These are phyloP conservation scores for Spisula subtruncata DNA, from an alignment of 2,888 invertebrate genomes.

Conservation along the genomic window DNA sequence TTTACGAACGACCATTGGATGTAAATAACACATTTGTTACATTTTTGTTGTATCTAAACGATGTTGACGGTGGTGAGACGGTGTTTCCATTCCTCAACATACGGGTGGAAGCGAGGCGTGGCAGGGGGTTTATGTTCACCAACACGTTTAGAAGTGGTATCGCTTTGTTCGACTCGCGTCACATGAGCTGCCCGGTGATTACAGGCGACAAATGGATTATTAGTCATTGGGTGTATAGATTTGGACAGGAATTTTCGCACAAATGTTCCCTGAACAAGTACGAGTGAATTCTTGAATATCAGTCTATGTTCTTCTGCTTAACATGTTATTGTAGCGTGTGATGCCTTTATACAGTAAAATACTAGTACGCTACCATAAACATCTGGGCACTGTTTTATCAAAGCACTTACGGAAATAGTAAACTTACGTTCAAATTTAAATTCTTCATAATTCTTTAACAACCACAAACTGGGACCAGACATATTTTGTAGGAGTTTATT, in stretches of 20 bases:
- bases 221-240: conserved; percentile 9
- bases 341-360: too few species aligned
- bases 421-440: too few species aligned
- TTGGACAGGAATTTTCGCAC: conserved; percentile 16
- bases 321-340: too few species aligned
- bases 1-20: too few species aligned
- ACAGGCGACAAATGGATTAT: conserved; percentile 28
- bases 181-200: conserved; percentile 15
- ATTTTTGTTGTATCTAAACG: conserved; percentile 26
- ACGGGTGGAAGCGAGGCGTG: not conserved
- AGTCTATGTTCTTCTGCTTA: too few species aligned
- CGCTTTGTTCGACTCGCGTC: not conserved
- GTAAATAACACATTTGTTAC: conserved; percentile 18
- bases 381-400: too few species aligned
- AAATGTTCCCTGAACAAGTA: not conserved
- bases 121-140: not conserved
- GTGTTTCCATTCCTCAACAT: conserved; percentile 22
- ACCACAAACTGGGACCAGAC: too few species aligned
- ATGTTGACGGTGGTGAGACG: conserved; percentile 17
- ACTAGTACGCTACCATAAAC: too few species aligned
- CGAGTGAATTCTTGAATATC: too few species aligned
- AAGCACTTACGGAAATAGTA: too few species aligned
- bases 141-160: not conserved
- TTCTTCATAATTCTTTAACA: too few species aligned
- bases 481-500: too few species aligned